phyloP scores from a whole-genome alignment of 2,888 invertebrate genomes.

The Monochamus alternatus region DNA sequence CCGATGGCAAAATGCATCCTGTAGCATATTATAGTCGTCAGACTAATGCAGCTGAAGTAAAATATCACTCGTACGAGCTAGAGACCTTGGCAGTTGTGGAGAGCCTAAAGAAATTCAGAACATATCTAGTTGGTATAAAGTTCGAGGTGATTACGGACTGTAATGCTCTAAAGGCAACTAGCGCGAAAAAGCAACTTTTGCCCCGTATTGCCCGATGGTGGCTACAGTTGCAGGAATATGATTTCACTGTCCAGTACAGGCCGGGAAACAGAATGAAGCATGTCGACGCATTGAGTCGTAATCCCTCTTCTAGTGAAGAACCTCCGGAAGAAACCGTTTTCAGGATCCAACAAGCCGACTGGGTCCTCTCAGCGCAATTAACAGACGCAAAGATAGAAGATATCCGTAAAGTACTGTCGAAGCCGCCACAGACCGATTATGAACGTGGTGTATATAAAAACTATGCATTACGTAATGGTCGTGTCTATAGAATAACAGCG shows the following conservation, averaged over 20 bases:
- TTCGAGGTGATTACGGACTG: conserved; percentile 61
- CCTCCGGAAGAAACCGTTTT: neutral
- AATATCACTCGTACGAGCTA: conserved; percentile 54
- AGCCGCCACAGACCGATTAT: conserved; percentile 40
- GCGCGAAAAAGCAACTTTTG: conserved; percentile 56
- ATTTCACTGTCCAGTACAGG: conserved; percentile 40
- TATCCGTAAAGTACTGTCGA: conserved; percentile 30
- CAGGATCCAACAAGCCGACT: conserved; percentile 42
- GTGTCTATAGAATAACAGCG: neutral
- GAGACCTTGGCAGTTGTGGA: conserved; percentile 60
- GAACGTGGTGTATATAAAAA: neutral
- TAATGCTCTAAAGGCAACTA: conserved; percentile 55
- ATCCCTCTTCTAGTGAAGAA: neutral
- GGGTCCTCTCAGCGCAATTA: conserved; percentile 46
- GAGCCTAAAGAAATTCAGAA: conserved; percentile 53
- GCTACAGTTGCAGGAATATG: conserved; percentile 55
- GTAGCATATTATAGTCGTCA: conserved; percentile 2
- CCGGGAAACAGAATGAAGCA: conserved; percentile 36
- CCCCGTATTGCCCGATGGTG: conserved; percentile 60
- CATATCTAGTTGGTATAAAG: conserved; percentile 50
- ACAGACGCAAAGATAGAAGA: conserved; percentile 41
- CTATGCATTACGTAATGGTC: neutral
- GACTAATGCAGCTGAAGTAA: conserved; percentile 46
- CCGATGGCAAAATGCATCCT: conserved; percentile 35
- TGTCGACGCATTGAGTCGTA: conserved; percentile 41